Conservation (phyloP, 2,888 invertebrate species). For the Cryptocheilus praepositus region DNA sequence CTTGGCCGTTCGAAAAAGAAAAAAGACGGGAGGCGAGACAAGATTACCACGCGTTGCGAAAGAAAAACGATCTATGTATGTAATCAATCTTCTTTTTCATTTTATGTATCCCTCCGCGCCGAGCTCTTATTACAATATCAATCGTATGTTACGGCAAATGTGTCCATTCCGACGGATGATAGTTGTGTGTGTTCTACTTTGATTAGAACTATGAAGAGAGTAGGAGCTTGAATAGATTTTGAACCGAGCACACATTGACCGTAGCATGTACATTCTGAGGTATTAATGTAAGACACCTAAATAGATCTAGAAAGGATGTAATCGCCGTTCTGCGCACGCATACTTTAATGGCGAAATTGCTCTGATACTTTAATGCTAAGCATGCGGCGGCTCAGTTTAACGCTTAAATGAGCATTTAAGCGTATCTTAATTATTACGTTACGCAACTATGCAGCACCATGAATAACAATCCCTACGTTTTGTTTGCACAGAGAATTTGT, state of each 20-base stretch:
- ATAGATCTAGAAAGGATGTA: slow-evolving; percentile 13
- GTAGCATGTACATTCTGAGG: slow-evolving; percentile 57
- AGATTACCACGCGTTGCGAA: slow-evolving; percentile 30
- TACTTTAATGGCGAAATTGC: slow-evolving; percentile 14
- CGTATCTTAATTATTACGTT: background rate
- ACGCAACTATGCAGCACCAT: slow-evolving; percentile 14
- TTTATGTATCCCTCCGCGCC: slow-evolving; percentile 21
- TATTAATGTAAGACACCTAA: slow-evolving; percentile 24
- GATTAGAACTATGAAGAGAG: background rate
- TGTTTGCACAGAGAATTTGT: background rate
- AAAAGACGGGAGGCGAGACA: slow-evolving; percentile 33
- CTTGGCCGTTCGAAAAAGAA: slow-evolving; percentile 5
- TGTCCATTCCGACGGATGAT: slow-evolving; percentile 16
- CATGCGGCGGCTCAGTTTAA: slow-evolving; percentile 16
- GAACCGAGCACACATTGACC: slow-evolving; percentile 47
- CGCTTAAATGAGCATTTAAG: background rate
- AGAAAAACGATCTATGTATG: slow-evolving; percentile 52
- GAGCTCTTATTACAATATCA: slow-evolving; percentile 39
- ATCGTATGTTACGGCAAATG: slow-evolving; percentile 52
- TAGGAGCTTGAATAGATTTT: background rate
- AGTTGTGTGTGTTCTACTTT: background rate
- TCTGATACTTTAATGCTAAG: background rate
- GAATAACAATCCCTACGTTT: slow-evolving; percentile 17
- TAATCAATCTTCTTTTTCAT: slow-evolving; percentile 41
- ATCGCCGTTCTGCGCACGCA: slow-evolving; percentile 1